Base-by-base conservation (phyloP, 2,888 invertebrate species). In the Escarpia spicata region DNA sequence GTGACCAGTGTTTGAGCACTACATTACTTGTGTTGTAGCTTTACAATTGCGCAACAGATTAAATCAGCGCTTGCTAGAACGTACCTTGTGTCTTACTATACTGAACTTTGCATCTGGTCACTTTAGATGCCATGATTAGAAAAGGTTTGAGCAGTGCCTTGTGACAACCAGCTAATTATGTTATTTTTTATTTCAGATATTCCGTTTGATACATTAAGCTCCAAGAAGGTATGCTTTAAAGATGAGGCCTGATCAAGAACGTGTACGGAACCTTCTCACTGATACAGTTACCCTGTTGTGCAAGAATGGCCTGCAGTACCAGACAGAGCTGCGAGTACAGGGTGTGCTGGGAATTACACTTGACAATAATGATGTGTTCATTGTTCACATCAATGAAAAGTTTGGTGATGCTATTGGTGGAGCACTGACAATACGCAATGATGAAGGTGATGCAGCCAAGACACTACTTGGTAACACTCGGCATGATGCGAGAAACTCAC, bases 301-400 rank as follows among this genome's bases (percentile, higher is more conserved):
- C 44, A 43, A 44, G 91, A 91, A 44, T 91, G 91, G 91, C 26
- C 91, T 91, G 44, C 91, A 91, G 91, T 91, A 91, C 91, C 43
- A 44, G 43, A 43, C 91, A 43, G 91, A 91, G 44, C 91, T 91
- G 31, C 43, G 44, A 91, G 91, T 91, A 19, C 43, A 91, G 44
- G 91, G 91, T 43, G 43, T 91, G 43, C 91, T 91, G 43, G 91
- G 91, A 44, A 91, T 91, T 26, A 91, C 91, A 91, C 91, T 91
- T n/a, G 91, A 91, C 8, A n/a, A 43, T n/a, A 91, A n/a, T 91
- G 91, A 91, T 37, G 44, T 91, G 75, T 75, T 75, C 75, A 75
- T 75, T 75, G 75, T 75, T 75, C 75, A 75, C 75, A 75, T 75
- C 75, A 75, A 75, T 75, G 75, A 75, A 44, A 90, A 91, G 75